Evolutionary conservation across 2,888 invertebrate species (phyloP), one percentile per base, ranked within the genome.

Genomic region (Epirrhoe alternata): DNA sequence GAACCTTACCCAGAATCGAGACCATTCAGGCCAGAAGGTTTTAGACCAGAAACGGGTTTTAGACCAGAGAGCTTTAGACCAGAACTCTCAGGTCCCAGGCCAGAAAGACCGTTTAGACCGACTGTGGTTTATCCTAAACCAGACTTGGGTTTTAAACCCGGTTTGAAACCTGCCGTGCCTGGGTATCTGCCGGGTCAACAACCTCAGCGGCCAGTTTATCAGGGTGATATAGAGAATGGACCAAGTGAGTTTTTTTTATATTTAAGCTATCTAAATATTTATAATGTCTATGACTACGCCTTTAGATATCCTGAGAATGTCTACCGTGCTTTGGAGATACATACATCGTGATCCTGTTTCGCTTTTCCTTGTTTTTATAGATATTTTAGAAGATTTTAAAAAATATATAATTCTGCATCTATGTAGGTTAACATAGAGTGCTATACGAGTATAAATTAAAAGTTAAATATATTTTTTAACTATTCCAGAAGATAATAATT

Each of bases 191-290:
- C 64, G 17, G 33, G 12, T 38, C 67, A 72, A 30, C 52, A 69
- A 12, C 75, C 78, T 6, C 69, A 66, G 12, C 80, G 73, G 66
- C 86, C 86, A 0, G 76, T 76, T 2, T 77, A 75, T 58, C 78
- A 78, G 57, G 80, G 80, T 30, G 86, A 87, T 58, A 83, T 84
- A 68, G 83, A 82, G 59, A 84, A 80, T 57, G 85, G 80, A 58
- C 77, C 83, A 45, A 80, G 89, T 89, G 77, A 85, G 88, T 85
- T 42, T 6, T 47, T 8, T 6, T 42, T 6, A n/a, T n/a, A n/a
- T n/a, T n/a, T n/a, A n/a, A n/a, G n/a, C n/a, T n/a, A n/a, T n/a
- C n/a, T n/a, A n/a, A n/a, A n/a, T n/a, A n/a, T n/a, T n/a, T n/a
- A n/a, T n/a, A n/a, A n/a, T n/a, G n/a, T n/a, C 54, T 38, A 53